These are phyloP conservation scores for Pelecanus crispus DNA, from an alignment of 2,113 vertebrate species.

Conservation along the genomic window DNA sequence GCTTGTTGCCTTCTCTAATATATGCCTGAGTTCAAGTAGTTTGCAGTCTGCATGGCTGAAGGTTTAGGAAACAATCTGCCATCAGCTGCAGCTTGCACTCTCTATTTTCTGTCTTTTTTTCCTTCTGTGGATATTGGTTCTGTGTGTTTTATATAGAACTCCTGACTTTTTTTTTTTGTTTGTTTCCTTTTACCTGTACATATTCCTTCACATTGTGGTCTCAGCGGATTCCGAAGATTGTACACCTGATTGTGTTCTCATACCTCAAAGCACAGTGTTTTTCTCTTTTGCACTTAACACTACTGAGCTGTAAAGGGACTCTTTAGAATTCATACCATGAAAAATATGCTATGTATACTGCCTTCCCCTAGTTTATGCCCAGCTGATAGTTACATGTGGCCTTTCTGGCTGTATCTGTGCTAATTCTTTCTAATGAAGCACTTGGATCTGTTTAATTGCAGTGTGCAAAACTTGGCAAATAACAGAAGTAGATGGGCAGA, in stretches of 20 bases:
- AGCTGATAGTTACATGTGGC: not conserved
- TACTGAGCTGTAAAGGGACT: not conserved
- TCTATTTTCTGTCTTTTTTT: not conserved
- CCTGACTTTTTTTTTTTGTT: not conserved
- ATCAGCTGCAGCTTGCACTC: not conserved
- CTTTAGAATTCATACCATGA: not conserved
- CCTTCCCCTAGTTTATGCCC: not conserved
- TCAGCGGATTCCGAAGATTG: not conserved
- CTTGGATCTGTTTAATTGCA: not conserved
- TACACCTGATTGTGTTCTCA: not conserved
- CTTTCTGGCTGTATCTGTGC: not conserved
- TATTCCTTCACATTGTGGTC: not conserved
- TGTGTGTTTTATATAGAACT: not conserved
- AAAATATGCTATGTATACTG: rapidly evolving
- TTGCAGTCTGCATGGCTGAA: not conserved
- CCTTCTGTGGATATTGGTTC: not conserved
- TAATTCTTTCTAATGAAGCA: not conserved
- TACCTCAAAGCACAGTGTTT: not conserved
- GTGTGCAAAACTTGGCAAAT: not conserved
- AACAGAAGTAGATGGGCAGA: not conserved
- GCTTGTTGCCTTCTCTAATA: not conserved
- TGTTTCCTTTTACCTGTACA: not conserved
- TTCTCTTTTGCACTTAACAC: not conserved
- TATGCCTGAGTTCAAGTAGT: not conserved
- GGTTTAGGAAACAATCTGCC: not conserved